Base-by-base conservation (phyloP, 2,888 invertebrate genomes). In the Ophion slaviceki region DNA sequence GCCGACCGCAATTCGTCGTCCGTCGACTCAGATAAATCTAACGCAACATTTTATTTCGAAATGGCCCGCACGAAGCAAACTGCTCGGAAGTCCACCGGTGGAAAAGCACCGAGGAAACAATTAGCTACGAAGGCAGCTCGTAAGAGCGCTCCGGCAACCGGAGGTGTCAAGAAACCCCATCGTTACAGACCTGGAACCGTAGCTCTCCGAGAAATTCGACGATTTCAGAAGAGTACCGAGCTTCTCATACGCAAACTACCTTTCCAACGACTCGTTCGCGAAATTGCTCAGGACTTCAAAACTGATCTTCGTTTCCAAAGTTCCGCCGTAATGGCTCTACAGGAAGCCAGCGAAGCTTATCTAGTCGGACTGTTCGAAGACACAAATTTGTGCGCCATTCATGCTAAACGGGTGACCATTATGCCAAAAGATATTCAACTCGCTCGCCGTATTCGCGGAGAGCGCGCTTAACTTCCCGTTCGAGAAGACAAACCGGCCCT, bases 41-140 rank as follows among this genome's bases (percentile, higher is more conserved):
- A 24, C 1, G 1, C 1, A 24, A 24, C 0, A 24, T 24, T 24
- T 1, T 1, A 1, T 10, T 32, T 59, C 83, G 94, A 95, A 86
- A 96, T 97, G 97, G 97, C 96, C 89, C 96, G 97, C 91, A 97
- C 97, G 5, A 97, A 97, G 94, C 96, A 97, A 90, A 97, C 96
- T 0, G 96, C 97, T 24, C 95, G 96, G 87, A 97, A 97, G 89
- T 96, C 95, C 1, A 96, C 96, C 79, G 95, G 95, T 92, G 95
- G 96, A 76, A 96, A 96, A 14, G 61, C 61, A 8, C 96, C 96
- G 20, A 94, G 96, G 72, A 96, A 96, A 91, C 95, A 96, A 91
- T 91, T 96, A 88, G 95, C 95, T 62, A 96, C 95, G 79, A 96
- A 96, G 93, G 96, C 96, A 0, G 96, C 96, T 0, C 94, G 96